Percentiles rank a stretch among this genome's conserved stretches.
Conservation (phyloP, 2,113 vertebrate genomes). For the Dipodomys spectabilis region DNA sequence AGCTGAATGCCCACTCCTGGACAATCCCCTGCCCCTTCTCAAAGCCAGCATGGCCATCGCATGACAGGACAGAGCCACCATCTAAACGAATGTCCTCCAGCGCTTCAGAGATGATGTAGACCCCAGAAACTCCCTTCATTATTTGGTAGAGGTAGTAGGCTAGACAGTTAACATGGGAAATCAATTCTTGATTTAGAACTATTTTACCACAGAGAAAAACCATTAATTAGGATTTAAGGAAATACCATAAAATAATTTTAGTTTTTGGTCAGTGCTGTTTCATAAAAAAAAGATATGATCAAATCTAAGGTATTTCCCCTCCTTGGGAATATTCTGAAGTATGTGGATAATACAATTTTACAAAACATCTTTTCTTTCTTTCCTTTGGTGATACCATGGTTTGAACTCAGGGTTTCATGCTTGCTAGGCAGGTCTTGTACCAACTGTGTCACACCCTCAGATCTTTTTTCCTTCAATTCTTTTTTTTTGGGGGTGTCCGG, state of each 20-base stretch:
- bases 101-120: not conserved
- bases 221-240: slow-evolving; percentile 8
- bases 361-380: not conserved
- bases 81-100: not conserved
- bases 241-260: slow-evolving; percentile 50
- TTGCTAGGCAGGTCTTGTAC: too few species aligned
- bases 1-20: not conserved
- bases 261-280: not conserved
- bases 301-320: not conserved
- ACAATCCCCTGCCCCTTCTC: rapidly evolving
- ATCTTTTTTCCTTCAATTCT: too few species aligned
- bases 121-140: not conserved
- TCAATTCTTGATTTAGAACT: slow-evolving; percentile 1
- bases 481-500: too few species aligned
- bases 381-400: too few species aligned
- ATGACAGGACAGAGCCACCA: not conserved
- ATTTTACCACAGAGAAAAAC: not conserved
- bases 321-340: not conserved
- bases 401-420: too few species aligned
- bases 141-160: not conserved
- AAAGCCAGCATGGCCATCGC: not conserved
- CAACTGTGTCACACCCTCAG: too few species aligned
- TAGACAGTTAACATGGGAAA: not conserved
- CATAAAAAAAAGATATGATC: slow-evolving; percentile 26
- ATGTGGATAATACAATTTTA: not conserved